Percentiles rank a stretch among this genome's conserved stretches.
phyloP scores from a whole-genome alignment of 2,113 vertebrate genomes.

The Syngnathus scovelli region DNA sequence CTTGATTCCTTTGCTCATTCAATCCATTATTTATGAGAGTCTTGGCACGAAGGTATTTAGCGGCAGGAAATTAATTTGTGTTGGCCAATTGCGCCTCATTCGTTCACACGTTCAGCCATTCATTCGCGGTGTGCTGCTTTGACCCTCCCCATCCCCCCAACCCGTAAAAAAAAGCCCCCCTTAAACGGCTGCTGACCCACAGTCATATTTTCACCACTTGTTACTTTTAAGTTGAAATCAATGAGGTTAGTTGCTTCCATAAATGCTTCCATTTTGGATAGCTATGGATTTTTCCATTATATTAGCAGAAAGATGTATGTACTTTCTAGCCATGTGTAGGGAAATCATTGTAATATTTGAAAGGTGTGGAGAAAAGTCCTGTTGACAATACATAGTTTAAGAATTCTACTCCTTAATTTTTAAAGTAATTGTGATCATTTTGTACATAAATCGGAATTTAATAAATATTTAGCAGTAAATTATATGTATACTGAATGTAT shows the following conservation, averaged over 20 bases:
- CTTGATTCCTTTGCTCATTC: constrained; percentile 59
- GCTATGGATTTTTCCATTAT: not conserved
- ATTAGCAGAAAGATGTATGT: not conserved
- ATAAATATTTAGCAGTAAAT: not conserved
- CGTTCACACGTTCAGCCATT: constrained; percentile 30
- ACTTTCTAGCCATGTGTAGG: not conserved
- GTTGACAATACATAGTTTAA: too few species aligned
- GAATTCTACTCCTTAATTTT: not conserved
- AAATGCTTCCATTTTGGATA: not conserved
- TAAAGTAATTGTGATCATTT: not conserved
- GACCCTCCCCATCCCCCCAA: constrained; percentile 12
- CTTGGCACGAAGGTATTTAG: constrained; percentile 67
- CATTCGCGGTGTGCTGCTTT: not conserved
- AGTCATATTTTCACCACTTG: constrained; percentile 75
- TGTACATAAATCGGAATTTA: not conserved
- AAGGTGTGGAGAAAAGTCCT: too few species aligned
- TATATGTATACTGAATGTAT: not conserved
- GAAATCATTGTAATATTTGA: not conserved
- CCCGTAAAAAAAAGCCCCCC: constrained; percentile 60
- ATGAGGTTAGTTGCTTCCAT: constrained; percentile 8
- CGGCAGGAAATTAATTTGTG: constrained; percentile 88
- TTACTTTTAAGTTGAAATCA: constrained; percentile 58
- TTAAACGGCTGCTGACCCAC: constrained; percentile 80
- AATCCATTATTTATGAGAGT: constrained; percentile 81
- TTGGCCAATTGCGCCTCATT: constrained; percentile 74